phyloP scores from a whole-genome alignment of 2,888 invertebrate genomes.

The Dichetophora obliterata region DNA sequence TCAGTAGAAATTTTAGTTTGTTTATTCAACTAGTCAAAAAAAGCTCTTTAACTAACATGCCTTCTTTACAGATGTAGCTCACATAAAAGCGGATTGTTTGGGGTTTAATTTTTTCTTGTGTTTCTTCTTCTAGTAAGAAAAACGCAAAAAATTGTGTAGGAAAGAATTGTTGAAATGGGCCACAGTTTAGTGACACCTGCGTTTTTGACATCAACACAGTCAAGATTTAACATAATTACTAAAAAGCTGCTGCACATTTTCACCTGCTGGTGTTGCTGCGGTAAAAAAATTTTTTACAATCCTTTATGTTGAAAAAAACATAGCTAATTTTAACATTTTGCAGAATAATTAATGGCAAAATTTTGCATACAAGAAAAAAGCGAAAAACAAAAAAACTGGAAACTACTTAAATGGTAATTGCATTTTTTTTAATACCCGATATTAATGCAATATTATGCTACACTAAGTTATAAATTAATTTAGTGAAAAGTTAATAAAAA shows the following conservation, averaged over 20 bases:
- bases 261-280: background rate
- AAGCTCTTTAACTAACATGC: too few relatives aligned
- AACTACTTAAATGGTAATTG: background rate
- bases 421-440: background rate
- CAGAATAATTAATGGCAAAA: background rate
- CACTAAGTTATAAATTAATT: too few relatives aligned
- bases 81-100: too few relatives aligned
- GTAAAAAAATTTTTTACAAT: background rate
- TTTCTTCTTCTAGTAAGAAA: background rate
- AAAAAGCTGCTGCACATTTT: background rate
- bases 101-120: background rate
- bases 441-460: too few relatives aligned
- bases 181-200: background rate
- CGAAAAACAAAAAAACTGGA: background rate
- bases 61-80: too few relatives aligned
- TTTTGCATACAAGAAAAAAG: background rate
- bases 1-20: too few relatives aligned
- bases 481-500: too few relatives aligned
- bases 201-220: background rate
- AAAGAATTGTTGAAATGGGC: background rate
- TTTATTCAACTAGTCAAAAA: too few relatives aligned
- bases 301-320: background rate
- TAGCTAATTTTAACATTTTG: background rate
- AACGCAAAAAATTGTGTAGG: background rate
- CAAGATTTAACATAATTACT: slow-evolving; percentile 27